A percentile compares a stretch with the other conserved stretches of the same genome.
phyloP scores from a whole-genome alignment of 2,797 vertebrate genomes.

The Myoxocephalus aenaeus region DNA sequence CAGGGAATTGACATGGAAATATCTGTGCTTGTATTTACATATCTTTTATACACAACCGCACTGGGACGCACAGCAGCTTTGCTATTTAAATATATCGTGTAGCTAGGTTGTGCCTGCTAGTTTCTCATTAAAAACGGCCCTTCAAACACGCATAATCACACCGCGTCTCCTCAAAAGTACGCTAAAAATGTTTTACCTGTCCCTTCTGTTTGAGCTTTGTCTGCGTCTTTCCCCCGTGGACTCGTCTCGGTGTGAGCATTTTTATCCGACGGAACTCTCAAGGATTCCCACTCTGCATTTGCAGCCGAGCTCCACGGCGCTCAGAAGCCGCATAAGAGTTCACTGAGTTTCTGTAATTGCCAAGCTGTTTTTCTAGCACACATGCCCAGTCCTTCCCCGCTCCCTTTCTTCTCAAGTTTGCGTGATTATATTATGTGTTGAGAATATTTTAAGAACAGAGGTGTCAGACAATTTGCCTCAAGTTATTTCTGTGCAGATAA shows the following conservation, averaged over 20 bases:
- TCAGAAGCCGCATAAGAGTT: slow-evolving; percentile 18
- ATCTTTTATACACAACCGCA: neutral
- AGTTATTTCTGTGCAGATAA: neutral
- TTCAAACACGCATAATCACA: neutral
- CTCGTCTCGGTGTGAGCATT: slow-evolving; percentile 18
- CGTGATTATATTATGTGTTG: neutral
- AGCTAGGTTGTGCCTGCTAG: neutral
- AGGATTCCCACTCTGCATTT: slow-evolving; percentile 28
- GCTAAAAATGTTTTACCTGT: slow-evolving; percentile 43
- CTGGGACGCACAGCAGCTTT: neutral
- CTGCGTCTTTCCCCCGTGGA: slow-evolving; percentile 23
- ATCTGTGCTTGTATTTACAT: slow-evolving; percentile 18
- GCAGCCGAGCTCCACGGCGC: neutral
- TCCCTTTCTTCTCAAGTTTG: neutral
- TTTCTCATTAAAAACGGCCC: neutral
- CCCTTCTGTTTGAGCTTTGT: slow-evolving; percentile 25
- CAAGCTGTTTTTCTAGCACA: slow-evolving; percentile 6
- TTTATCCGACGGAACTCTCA: slow-evolving; percentile 43
- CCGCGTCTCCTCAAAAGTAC: neutral
- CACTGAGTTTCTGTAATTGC: slow-evolving; percentile 22
- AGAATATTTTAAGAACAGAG: slow-evolving; percentile 43
- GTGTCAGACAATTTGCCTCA: slow-evolving; percentile 3
- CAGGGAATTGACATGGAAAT: neutral
- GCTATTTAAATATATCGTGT: neutral
- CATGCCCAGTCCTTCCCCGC: neutral